Evolutionary conservation across 2,797 vertebrate species (phyloP), one percentile per base, ranked within the genome.

Genomic region (Rhabdophis nuchalis): DNA sequence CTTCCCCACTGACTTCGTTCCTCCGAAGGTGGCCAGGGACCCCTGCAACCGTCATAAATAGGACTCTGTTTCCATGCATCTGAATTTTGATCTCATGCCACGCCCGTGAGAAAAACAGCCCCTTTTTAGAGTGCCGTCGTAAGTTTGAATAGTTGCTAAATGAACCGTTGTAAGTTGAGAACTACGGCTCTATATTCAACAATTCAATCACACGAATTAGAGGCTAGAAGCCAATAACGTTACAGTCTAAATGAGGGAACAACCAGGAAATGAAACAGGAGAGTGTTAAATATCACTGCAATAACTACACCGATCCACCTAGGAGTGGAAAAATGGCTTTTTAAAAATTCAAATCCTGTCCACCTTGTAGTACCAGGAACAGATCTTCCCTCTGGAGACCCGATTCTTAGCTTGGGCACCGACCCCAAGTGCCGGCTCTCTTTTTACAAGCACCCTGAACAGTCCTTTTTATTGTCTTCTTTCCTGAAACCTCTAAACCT

Each of bases 401-500:
- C 91, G 32, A 93, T 1, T 1, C 92, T 93, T 94, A 90, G 60
- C 57, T 90, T 95, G 89, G 94, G 93, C 94, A 93, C 92, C 91
- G 91, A 91, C 60, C 93, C 92, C 93, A 68, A 90, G 77, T 85
- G 89, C 92, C 92, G 58, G 88, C 86, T 86, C 5, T 50, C 93
- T 85, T 90, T 90, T 94, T 93, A 92, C 88, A 90, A 89, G 93
- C 77, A 46, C 52, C 64, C 58, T 36, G 27, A 46, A 52, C 87
- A 36, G 60, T 1, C 18, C 50, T 14, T 32, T 93, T 93, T 94
- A 86, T 96, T 97, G 98, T 98, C 97, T 97, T 97, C 97, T 97
- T 98, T 98, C 97, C 97, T 97, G 95, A 96, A 97, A 96, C 97
- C 97, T 96, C 96, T 95, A 93, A 97, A 97, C 97, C 97, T 88